A percentile compares a stretch with the other conserved stretches of the same genome.
phyloP scores from a whole-genome alignment of 1,140 invertebrate genomes.

The Cydia pomonella region DNA sequence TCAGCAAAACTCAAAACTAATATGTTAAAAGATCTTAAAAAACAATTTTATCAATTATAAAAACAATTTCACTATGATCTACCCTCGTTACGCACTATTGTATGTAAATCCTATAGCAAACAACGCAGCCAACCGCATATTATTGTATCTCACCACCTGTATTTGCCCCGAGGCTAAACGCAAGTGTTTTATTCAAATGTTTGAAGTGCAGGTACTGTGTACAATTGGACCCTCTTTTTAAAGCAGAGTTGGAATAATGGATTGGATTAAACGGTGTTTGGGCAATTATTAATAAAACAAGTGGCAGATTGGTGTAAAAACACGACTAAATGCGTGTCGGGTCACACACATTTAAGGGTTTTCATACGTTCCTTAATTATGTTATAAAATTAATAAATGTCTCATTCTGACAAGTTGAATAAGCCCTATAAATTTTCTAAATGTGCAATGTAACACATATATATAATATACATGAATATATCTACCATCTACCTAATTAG shows the following conservation, averaged over 20 bases:
- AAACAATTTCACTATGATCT: background rate
- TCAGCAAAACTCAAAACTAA: constrained; percentile 5
- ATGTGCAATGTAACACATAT: too few species aligned
- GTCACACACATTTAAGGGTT: too few species aligned
- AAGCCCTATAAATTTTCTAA: too few species aligned
- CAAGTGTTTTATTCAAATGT: constrained; percentile 41
- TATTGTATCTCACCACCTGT: constrained; percentile 56
- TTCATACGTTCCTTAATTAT: too few species aligned
- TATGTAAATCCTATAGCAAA: constrained; percentile 35
- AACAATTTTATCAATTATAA: background rate
- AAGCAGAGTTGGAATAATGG: background rate
- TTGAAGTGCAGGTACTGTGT: constrained; percentile 39
- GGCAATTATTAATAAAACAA: background rate
- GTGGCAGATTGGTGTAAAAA: background rate
- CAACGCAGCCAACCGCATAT: constrained; percentile 29
- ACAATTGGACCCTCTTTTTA: constrained; percentile 52
- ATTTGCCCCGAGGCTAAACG: constrained; percentile 61
- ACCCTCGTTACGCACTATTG: background rate
- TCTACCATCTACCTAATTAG: too few species aligned
- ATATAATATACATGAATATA: too few species aligned
- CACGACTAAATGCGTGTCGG: background rate
- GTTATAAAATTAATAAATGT: too few species aligned
- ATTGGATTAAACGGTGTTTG: constrained; percentile 35
- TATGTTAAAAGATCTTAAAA: background rate
- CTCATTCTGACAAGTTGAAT: too few species aligned